phyloP scores from a whole-genome alignment of 1,140 invertebrate genomes.

The Scaptodrosophila lebanonensis region DNA sequence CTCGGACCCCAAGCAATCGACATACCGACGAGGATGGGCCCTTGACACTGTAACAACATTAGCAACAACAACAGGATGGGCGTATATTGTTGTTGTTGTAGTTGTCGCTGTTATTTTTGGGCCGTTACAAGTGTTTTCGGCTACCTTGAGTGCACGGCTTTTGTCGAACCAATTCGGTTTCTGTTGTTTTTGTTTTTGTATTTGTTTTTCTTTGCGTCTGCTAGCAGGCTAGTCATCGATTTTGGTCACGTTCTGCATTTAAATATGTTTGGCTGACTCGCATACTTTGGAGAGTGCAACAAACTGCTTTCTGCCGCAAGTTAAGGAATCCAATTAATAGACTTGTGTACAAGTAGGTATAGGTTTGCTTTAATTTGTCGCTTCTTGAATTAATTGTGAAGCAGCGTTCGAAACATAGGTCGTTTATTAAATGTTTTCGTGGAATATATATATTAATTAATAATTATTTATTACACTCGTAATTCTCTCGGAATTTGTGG shows the following conservation, averaged over 20 bases:
- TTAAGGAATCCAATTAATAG: too few relatives aligned
- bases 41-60: conserved; percentile 37
- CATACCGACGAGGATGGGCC: too few relatives aligned
- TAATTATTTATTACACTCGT: too few relatives aligned
- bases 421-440: too few relatives aligned
- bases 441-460: too few relatives aligned
- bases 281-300: background rate
- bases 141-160: conserved; percentile 3
- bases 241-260: conserved; percentile 38
- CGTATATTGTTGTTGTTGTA: conserved; percentile 22
- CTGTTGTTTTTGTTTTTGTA: conserved; percentile 15
- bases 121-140: conserved; percentile 31
- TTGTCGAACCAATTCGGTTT: conserved; percentile 2
- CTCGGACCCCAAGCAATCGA: too few relatives aligned
- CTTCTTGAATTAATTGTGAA: too few relatives aligned
- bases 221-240: conserved; percentile 22
- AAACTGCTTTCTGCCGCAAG: too few relatives aligned
- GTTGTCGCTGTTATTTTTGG: conserved; percentile 32
- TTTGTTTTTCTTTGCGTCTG: conserved; percentile 15
- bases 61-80: conserved; percentile 8
- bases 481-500: too few relatives aligned
- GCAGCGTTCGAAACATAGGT: too few relatives aligned
- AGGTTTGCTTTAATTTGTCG: background rate
- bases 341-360: too few relatives aligned
- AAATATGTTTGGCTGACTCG: conserved; percentile 17